These are phyloP conservation scores for Oreonectes daqikongensis DNA, from an alignment of 2,797 vertebrate species.

Conservation along the genomic window DNA sequence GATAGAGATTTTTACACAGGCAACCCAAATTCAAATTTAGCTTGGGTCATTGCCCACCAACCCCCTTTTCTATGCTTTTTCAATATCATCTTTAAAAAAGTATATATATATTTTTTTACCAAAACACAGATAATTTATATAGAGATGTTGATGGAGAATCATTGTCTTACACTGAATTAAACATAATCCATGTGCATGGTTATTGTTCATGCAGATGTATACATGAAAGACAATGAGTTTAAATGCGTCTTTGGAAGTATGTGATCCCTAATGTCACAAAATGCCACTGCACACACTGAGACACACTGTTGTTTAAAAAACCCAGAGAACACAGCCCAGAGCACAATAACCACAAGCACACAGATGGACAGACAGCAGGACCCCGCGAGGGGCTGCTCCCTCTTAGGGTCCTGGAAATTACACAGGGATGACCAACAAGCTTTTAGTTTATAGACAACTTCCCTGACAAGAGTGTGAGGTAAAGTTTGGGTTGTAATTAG, in stretches of 20 bases:
- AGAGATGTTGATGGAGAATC: neutral
- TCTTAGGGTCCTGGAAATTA: slow-evolving; percentile 36
- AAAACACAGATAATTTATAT: too few species aligned
- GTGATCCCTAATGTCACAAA: slow-evolving; percentile 18
- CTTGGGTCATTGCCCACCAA: slow-evolving; percentile 15
- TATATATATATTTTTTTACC: too few species aligned
- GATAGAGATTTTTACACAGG: neutral
- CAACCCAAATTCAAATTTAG: neutral
- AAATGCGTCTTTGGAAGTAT: slow-evolving; percentile 4
- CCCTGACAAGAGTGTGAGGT: slow-evolving; percentile 36
- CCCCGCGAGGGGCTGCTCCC: slow-evolving; percentile 3
- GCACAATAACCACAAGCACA: slow-evolving; percentile 36
- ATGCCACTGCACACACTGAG: slow-evolving; percentile 35
- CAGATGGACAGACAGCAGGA: slow-evolving; percentile 30
- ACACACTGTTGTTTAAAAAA: too few species aligned
- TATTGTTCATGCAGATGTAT: slow-evolving; percentile 7
- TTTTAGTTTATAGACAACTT: slow-evolving; percentile 38
- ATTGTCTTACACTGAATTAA: neutral
- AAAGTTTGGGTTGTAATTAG: slow-evolving; percentile 47
- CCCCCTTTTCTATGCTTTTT: neutral
- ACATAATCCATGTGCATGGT: neutral
- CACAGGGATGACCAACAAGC: slow-evolving; percentile 35
- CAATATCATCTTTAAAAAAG: too few species aligned
- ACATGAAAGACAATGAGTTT: neutral
- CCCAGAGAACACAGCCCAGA: too few species aligned